Percentiles rank a stretch among this genome's conserved stretches.
Conservation (phyloP, 2,797 vertebrate genomes). For the Bradypodion pumilum region DNA sequence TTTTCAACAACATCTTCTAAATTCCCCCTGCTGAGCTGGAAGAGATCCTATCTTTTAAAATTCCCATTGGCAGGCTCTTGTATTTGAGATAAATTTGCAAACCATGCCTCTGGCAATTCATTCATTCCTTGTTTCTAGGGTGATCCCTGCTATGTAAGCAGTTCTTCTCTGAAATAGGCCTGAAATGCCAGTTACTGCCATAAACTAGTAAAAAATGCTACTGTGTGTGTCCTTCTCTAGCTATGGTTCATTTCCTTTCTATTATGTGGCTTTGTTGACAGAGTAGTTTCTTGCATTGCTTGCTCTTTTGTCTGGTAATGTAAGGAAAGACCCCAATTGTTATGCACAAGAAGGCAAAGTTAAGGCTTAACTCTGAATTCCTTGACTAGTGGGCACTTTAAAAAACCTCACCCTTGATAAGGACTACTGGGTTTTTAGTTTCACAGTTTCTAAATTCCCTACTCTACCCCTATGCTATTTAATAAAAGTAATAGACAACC, state of each 20-base stretch:
- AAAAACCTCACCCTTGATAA: slow-evolving; percentile 5
- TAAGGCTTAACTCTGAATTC: slow-evolving; percentile 47
- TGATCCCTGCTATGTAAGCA: background rate
- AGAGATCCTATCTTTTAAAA: slow-evolving; percentile 14
- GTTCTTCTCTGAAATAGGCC: background rate
- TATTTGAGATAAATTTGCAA: slow-evolving; percentile 5
- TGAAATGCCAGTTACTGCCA: slow-evolving; percentile 8
- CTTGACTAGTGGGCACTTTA: slow-evolving; percentile 6
- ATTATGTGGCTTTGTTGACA: slow-evolving; percentile 14
- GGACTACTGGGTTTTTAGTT: background rate
- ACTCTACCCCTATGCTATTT: background rate
- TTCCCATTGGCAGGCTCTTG: background rate
- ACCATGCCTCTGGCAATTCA: background rate
- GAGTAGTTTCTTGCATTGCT: slow-evolving; percentile 34
- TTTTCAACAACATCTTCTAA: background rate
- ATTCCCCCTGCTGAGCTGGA: fast-evolving
- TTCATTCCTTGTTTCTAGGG: slow-evolving; percentile 50
- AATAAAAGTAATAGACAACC: slow-evolving; percentile 41
- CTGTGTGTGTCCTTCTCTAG: background rate
- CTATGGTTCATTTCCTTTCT: slow-evolving; percentile 4
- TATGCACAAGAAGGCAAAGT: slow-evolving; percentile 36
- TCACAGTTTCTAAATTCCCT: background rate
- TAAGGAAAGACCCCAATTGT: slow-evolving; percentile 43
- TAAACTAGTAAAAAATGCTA: background rate
- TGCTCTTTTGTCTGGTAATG: slow-evolving; percentile 40